Base-by-base conservation (phyloP, 2,888 invertebrate genomes). In the Chrysolina oricalcia region DNA sequence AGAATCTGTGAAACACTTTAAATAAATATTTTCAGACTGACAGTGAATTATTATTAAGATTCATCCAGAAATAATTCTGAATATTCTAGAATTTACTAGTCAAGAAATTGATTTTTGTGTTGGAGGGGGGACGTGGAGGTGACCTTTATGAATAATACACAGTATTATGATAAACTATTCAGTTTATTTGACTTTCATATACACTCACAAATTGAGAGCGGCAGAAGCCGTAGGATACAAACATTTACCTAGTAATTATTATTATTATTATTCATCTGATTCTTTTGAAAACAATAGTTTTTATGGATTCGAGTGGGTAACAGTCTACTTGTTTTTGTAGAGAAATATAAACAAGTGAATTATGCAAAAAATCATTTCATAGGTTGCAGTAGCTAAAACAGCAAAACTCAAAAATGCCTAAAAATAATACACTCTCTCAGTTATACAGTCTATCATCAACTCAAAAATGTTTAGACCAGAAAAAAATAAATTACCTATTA, bases 181-280 rank as follows among this genome's bases (percentile, higher is more conserved):
- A 89, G 89, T 89, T 89, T 89, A 89, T 89, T 89, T 89, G 89
- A 89, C 89, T 89, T 89, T 89, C 89, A 89, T 89, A 89, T 89
- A 89, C 89, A 89, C 89, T 89, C 89, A 89, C 89, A 89, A 89
- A 89, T 88, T 89, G 89, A 89, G 89, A 89, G 89, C 88, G 88
- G 89, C 89, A 85, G 86, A 88, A 89, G 89, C 89, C 89, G 88
- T 88, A 89, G 89, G 89, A 89, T 89, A 89, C 89, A 89, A 89
- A 89, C 89, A 89, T 89, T 89, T 89, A 89, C 89, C 89, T 89
- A 89, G 87, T 88, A 88, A 87, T 88, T 88, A 89, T 89, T 89
- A 89, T 89, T 89, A 89, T 89, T 89, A 89, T 88, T 89, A 89
- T 89, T 89, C 89, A 89, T 88, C 86, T 81, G 81, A 79, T 78